Evolutionary conservation across 2,888 invertebrate genomes (phyloP).

Genomic region (Andrena flavipes): DNA sequence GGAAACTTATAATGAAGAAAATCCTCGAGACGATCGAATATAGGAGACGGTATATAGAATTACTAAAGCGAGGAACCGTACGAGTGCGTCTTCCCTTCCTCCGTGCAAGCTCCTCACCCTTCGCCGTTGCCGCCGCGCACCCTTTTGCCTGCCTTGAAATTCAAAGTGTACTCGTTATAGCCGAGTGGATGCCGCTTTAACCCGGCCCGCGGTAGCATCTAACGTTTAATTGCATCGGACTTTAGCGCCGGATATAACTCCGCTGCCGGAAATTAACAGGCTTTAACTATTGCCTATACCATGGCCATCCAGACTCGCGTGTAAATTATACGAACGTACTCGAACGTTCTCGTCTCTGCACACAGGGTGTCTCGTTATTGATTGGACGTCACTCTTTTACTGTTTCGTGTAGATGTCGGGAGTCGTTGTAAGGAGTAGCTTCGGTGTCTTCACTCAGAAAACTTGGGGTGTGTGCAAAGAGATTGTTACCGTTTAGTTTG

Average conservation of each 20-base stretch:
- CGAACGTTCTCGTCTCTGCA: conserved; percentile 1
- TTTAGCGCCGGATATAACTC: conserved; percentile 78
- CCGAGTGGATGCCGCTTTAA: conserved; percentile 71
- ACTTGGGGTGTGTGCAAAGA: too few species aligned
- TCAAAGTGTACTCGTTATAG: conserved; percentile 75
- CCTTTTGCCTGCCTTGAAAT: conserved; percentile 60
- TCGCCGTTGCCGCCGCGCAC: conserved; percentile 20
- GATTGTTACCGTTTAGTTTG: too few species aligned
- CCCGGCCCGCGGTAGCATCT: conserved; percentile 65
- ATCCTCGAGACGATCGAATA: conserved; percentile 71
- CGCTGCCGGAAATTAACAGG: conserved; percentile 79
- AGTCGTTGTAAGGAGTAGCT: background rate
- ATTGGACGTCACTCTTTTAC: background rate
- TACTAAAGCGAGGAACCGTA: conserved; percentile 65
- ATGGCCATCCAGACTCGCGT: conserved; percentile 26
- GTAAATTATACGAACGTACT: conserved; percentile 45
- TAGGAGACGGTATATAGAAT: conserved; percentile 68
- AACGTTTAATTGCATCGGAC: conserved; percentile 81
- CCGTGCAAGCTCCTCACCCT: conserved; percentile 20
- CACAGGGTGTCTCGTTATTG: background rate
- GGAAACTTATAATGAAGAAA: conserved; percentile 73
- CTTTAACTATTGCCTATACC: conserved; percentile 72
- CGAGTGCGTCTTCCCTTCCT: conserved; percentile 50
- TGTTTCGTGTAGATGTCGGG: background rate
- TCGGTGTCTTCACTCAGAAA: too few species aligned